Base-by-base conservation (phyloP, 2,113 vertebrate genomes). In the Bolborhynchus lineola region DNA sequence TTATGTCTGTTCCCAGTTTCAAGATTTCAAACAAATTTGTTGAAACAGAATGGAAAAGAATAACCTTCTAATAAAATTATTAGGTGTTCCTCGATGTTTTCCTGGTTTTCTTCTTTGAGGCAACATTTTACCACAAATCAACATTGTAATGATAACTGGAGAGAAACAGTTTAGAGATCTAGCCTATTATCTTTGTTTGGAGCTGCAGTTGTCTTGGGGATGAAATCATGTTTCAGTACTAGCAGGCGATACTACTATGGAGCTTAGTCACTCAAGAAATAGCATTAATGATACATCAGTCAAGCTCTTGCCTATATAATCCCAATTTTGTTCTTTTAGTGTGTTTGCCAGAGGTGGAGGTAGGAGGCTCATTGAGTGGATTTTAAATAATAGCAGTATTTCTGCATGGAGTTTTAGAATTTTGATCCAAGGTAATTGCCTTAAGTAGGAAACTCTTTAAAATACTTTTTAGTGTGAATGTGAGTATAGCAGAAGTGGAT, bases 341-440 rank as follows among this genome's bases (percentile, higher is more conserved):
- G 0, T 81, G 69, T 91, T 93, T 92, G 91, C 82, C 93, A 84
- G 17, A 94, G 88, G 64, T 91, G 80, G 65, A 92, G 76, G 92
- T 91, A 76, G 93, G 95, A 95, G 83, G 80, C 90, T 96, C 86
- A 92, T 84, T 96, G 91, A 94, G 80, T 69, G 82, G 81, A 62
- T 90, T 89, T 94, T 28, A 33, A 81, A 84, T 44, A 86, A 75
- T 37, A 62, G 69, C 26, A 16, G 42, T 7, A 1, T 78, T 95
- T 74, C 88, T 92, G 71, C 7, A 0, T 74, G 76, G 76, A 65
- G 94, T 93, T 92, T 88, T 53, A n/a, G 37, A 70, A 62, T 52
- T 70, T 75, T 3, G 9, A 62, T 25, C 76, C n/a, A 31, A 82
- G 52, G 23, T 62, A 69, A 69, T 78, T 65, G 65, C 41, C 41